Percentiles rank a stretch among this genome's conserved stretches.
Conservation (phyloP, 2,113 vertebrate species). For the Coptodon bakossiorum region DNA sequence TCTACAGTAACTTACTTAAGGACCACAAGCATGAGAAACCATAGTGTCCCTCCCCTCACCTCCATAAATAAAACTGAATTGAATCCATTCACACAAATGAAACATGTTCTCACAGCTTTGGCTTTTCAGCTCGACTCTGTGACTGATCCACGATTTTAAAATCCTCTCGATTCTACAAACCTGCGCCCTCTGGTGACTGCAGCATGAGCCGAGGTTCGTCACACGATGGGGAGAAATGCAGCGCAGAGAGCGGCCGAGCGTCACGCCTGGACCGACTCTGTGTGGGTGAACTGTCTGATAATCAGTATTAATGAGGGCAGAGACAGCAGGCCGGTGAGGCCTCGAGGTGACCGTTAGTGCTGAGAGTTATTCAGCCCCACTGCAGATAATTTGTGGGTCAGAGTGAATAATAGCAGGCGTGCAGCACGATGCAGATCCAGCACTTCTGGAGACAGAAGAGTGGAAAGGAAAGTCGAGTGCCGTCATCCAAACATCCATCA, state of each 20-base stretch:
- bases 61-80: neutral
- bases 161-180: neutral
- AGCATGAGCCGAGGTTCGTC: neutral
- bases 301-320: neutral
- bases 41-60: neutral
- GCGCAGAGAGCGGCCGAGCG: neutral
- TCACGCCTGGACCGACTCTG: neutral
- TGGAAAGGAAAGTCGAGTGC: neutral
- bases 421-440: neutral
- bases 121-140: neutral
- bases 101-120: neutral
- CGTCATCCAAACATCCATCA: fast-evolving
- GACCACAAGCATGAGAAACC: neutral
- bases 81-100: neutral
- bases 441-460: neutral
- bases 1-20: neutral
- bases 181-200: fast-evolving
- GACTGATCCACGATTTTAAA: neutral
- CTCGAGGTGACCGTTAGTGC: neutral
- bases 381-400: neutral
- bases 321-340: neutral
- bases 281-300: neutral
- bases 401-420: neutral
- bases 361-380: neutral
- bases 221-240: neutral